A percentile compares a stretch with the other conserved stretches of the same genome.
Conservation (phyloP, 2,888 invertebrate species). For the Cosmia trapezina region DNA sequence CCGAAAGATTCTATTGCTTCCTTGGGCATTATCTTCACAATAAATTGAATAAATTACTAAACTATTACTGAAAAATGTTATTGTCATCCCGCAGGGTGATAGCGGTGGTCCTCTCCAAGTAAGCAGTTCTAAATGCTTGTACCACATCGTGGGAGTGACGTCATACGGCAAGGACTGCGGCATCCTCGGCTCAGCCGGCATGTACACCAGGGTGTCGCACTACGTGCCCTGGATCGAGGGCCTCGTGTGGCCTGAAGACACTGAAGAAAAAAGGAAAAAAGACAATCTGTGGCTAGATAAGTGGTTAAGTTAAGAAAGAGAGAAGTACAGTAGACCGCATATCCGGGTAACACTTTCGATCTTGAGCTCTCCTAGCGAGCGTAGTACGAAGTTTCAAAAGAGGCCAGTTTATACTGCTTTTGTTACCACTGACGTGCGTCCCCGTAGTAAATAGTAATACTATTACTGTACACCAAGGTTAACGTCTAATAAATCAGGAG, state of each 20-base stretch:
- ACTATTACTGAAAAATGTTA: not conserved
- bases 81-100: slow-evolving; percentile 48
- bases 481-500: not conserved
- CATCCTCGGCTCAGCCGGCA: slow-evolving; percentile 63
- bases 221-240: slow-evolving; percentile 91
- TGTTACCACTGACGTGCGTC: too few species aligned
- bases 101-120: slow-evolving; percentile 67
- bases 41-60: too few species aligned
- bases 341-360: not conserved
- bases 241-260: slow-evolving; percentile 87
- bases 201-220: slow-evolving; percentile 90
- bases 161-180: slow-evolving; percentile 86
- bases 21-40: too few species aligned
- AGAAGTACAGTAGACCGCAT: not conserved
- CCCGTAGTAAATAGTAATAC: too few species aligned
- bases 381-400: not conserved
- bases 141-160: slow-evolving; percentile 87
- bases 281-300: slow-evolving; percentile 7
- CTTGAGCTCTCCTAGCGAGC: too few species aligned
- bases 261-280: not conserved
- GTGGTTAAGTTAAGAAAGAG: slow-evolving; percentile 6
- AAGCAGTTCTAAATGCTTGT: slow-evolving; percentile 80
- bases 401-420: too few species aligned
- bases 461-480: not conserved
- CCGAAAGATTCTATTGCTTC: too few species aligned